Conservation (phyloP, 2,797 vertebrate genomes). For the Sandelia bainsii region DNA sequence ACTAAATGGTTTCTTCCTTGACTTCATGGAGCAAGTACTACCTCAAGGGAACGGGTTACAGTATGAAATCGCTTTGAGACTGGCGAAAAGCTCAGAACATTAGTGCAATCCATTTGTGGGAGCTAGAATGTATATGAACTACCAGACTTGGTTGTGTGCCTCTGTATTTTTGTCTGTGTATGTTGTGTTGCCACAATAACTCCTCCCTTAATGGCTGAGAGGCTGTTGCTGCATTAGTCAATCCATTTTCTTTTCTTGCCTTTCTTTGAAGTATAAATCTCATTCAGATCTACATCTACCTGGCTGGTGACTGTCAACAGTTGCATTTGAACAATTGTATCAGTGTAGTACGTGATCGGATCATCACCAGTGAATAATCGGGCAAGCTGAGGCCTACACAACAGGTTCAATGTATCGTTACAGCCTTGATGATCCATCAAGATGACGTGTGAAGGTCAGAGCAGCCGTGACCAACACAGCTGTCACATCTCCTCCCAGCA, state of each 20-base stretch:
- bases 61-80: conserved; percentile 70
- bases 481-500: conserved; percentile 81
- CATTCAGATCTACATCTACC: conserved; percentile 36
- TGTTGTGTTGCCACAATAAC: conserved; percentile 63
- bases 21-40: conserved; percentile 80
- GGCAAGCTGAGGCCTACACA: conserved; percentile 50
- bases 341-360: conserved; percentile 51
- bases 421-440: conserved; percentile 75
- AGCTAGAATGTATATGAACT: conserved; percentile 55
- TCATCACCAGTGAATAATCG: conserved; percentile 57
- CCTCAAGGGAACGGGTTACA: conserved; percentile 77
- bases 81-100: conserved; percentile 72
- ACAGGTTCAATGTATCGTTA: conserved; percentile 68
- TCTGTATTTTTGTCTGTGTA: conserved; percentile 41
- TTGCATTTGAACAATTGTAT: conserved; percentile 45
- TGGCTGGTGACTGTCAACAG: conserved; percentile 30
- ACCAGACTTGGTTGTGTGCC: conserved; percentile 41
- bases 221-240: conserved; percentile 60
- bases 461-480: conserved; percentile 82
- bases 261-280: conserved; percentile 42
- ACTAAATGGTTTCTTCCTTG: conserved; percentile 82
- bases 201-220: conserved; percentile 52
- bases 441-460: conserved; percentile 84
- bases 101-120: conserved; percentile 75
- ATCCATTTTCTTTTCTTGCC: conserved; percentile 61